Base-by-base conservation (phyloP, 2,888 invertebrate genomes). In the Microctonus aethiopoides region DNA sequence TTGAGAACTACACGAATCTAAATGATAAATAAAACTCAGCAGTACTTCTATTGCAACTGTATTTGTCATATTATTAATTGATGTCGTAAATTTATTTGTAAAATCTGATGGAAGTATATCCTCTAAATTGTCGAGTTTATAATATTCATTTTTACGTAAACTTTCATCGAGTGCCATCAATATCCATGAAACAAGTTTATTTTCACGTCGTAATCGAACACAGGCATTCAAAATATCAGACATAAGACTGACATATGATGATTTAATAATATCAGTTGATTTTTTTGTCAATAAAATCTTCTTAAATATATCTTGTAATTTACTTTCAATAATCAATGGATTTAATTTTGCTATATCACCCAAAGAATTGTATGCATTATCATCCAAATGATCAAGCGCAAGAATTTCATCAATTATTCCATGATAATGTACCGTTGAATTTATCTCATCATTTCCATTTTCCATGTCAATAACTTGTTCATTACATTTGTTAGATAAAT, bases 121-220 rank as follows among this genome's bases (percentile, higher is more conserved):
- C 16, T 57, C 63, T 1, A 68, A 62, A 5, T 59, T n/a, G 5
- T n/a, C n/a, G n/a, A 60, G 2, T 24, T 61, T n/a, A 16, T 11
- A 4, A 67, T 67, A 24, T 13, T 68, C 4, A n/a, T 63, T 36
- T 20, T 70, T 61, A 20, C 41, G 39, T 13, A 74, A 16, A 10
- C 64, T 68, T 46, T 77, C 66, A 56, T 80, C 78, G 1, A 83
- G 63, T 3, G 79, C 76, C 64, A 78, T 77, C 56, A 85, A 64
- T 36, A 84, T 76, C 75, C 81, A 78, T 0, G 79, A 75, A 56
- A 82, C 68, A 67, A 85, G 77, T 76, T 84, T 84, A 34, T 83
- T 79, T 26, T 84, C 82, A 61, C 80, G 77, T 69, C 82, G 76
- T 60, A 85, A 75, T 32, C 78, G 79, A 16, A 80, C 68, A 56